Base-by-base conservation (phyloP, 2,113 vertebrate genomes). In the Syngnathus typhle region DNA sequence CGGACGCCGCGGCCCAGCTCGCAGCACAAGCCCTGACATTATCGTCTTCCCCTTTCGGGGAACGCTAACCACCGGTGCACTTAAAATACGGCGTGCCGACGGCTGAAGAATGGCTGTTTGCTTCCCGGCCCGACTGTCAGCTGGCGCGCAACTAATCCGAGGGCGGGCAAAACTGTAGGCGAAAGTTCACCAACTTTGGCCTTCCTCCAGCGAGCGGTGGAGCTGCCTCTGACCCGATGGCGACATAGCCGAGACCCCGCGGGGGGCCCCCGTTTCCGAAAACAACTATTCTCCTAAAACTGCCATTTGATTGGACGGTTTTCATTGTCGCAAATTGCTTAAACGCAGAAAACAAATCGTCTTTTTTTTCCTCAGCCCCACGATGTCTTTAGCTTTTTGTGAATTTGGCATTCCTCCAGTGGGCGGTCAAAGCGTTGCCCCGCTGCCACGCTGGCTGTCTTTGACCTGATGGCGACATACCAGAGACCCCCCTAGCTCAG, bases 401-500 rank as follows among this genome's bases (percentile, higher is more conserved):
- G 74, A 69, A 68, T 76, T 69, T 78, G 77, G 73, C 59, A 9
- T 72, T 72, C 49, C 27, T 80, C 72, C 73, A 49, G 56, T 49
- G 43, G 58, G 67, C 74, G 72, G 59, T 41, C 73, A 19, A 32
- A 60, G 72, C 66, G 62, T 81, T 81, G 72, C 69, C 67, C 73
- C 67, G 71, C 72, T 63, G 69, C 74, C 71, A 80, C 73, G 77
- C 85, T 83, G 80, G 79, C 72, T 76, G 55, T 23, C 55, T 13
- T 74, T 86, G 78, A 84, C 80, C 86, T 80, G 83, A 83, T 81
- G 80, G 79, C 82, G 79, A 88, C 80, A 87, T 82, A 80, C 76
- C 76, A 77, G 76, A 85, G 47, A 65, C 64, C 60, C 85, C 82
- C 83, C 78, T 55, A 1, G 68, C 70, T 74, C 63, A 70, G 76